Base-by-base conservation (phyloP, 2,113 vertebrate genomes). In the Clupea harengus region DNA sequence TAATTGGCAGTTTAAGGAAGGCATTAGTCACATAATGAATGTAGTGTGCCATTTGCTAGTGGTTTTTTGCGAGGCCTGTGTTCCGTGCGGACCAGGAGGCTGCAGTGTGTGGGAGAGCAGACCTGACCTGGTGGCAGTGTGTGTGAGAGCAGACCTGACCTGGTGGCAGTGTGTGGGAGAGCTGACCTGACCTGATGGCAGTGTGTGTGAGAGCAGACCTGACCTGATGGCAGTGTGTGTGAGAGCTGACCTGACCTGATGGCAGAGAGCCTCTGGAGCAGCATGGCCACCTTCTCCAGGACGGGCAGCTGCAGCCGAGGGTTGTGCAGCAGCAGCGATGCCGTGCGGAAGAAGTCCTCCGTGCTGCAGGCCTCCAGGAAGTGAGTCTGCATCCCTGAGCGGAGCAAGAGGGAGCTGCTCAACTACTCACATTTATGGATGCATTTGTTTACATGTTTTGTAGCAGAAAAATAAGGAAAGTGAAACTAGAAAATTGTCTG, bases 181-280 rank as follows among this genome's bases (percentile, higher is more conserved):
- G 60, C 60, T 6, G 22, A 5, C 2, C 54, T 22, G 18, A 60
- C 54, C 22, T 60, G 54, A 97, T 95, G 90, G 93, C 94, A 57
- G 97, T 39, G 39, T 39, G 39, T 39, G 39, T 39, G 39, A 39
- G 39, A 39, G 39, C 39, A 39, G 39, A 39, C 2, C 39, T 39
- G 57, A 98, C 98, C 96, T 97, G 89, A 97, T 95, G 90, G 93
- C 94, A 54, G 97, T 39, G 39, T 39, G 39, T 39, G 39, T 39
- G 39, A 39, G 39, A 39, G 39, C 39, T 39, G 57, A 4, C 45
- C 86, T 94, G 93, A 98, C 98, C 96, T 97, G 89, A 97, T 95
- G 90, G 93, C 94, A 54, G 97, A 98, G 89, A 99, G 96, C 64
- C 98, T 99, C 92, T 98, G 97, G 11, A 99, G 95, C 64, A 98